Conservation (phyloP, 2,113 vertebrate species). For the Tonatia bakeri region DNA sequence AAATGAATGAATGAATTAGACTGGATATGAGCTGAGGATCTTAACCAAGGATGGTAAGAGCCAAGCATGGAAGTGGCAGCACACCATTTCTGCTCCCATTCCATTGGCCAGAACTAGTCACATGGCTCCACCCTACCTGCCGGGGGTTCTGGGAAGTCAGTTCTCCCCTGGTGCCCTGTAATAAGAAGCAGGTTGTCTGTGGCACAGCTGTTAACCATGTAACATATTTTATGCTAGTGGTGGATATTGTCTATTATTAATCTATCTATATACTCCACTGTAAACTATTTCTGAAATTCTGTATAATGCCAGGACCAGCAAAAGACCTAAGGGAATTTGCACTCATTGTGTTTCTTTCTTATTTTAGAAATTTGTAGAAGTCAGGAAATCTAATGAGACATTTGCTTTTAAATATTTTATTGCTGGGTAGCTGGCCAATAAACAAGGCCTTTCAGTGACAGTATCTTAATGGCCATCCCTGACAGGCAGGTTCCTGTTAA, state of each 20-base stretch:
- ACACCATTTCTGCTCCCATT: background rate
- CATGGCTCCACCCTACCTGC: background rate
- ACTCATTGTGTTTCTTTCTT: background rate
- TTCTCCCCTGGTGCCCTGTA: background rate
- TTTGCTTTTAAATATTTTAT: background rate
- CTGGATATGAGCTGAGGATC: background rate
- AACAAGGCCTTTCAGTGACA: background rate
- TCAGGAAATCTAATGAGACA: background rate
- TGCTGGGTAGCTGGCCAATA: background rate
- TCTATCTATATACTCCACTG: background rate
- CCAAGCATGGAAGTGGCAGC: background rate
- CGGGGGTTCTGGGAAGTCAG: background rate
- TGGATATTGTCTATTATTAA: background rate
- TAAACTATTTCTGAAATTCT: background rate
- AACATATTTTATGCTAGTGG: background rate
- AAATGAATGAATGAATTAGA: background rate
- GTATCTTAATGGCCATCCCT: background rate
- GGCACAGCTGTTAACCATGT: background rate
- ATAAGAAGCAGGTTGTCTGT: background rate
- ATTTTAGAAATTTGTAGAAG: constrained; percentile 6
- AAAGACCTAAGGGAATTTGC: background rate
- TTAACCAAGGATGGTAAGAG: background rate
- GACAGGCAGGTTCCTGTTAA: background rate
- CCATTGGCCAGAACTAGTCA: background rate
- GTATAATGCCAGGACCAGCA: background rate